These are phyloP conservation scores for Acyrthosiphon pisum DNA, from an alignment of 1,140 invertebrate species.

Conservation along the genomic window DNA sequence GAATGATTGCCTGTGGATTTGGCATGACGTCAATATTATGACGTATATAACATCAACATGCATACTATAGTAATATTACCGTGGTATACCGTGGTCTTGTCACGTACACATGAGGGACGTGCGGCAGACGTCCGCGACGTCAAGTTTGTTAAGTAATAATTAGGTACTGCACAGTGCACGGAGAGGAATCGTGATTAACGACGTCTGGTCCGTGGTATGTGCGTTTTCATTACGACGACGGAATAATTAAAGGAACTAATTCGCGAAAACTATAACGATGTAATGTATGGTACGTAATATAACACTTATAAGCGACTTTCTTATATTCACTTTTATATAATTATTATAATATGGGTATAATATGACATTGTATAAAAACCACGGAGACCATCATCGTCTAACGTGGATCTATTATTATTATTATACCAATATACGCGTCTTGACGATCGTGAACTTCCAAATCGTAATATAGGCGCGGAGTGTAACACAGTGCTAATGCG, in stretches of 20 bases:
- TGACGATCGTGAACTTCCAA: neutral
- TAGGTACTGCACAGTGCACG: neutral
- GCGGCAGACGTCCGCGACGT: neutral
- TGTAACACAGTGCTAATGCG: slow-evolving; percentile 22
- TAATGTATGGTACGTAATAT: neutral
- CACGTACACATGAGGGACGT: neutral
- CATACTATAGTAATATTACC: neutral
- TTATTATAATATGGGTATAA: neutral
- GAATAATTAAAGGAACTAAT: neutral
- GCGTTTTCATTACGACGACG: neutral
- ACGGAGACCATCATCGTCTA: neutral
- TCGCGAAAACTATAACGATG: neutral
- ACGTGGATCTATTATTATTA: neutral
- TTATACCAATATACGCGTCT: neutral
- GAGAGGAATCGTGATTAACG: slow-evolving; percentile 4
- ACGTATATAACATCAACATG: too few relatives aligned
- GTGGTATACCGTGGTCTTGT: neutral
- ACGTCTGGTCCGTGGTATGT: neutral
- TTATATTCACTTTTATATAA: neutral
- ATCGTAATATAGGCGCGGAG: neutral
- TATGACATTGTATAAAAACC: neutral
- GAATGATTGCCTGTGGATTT: neutral
- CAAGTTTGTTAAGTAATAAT: neutral
- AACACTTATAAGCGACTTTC: neutral
- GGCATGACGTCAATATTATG: neutral